These are phyloP conservation scores for Lasioglossum marginatum DNA, from an alignment of 2,888 invertebrate genomes.

Conservation along the genomic window DNA sequence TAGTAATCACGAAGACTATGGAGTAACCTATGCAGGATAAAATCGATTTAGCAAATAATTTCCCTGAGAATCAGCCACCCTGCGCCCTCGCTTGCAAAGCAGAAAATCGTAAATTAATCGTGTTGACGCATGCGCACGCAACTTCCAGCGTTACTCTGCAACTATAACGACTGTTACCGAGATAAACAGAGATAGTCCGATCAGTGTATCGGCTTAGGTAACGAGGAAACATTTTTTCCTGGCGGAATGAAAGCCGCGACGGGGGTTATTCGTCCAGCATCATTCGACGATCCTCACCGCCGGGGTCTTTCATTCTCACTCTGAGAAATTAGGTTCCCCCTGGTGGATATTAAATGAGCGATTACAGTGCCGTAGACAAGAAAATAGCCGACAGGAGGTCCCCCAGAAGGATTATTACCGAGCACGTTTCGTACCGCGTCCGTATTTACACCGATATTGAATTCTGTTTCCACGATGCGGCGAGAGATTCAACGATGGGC, in stretches of 20 bases:
- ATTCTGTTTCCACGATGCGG: conserved; percentile 49
- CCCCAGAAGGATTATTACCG: conserved; percentile 57
- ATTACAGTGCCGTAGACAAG: conserved; percentile 49
- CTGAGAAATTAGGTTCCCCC: conserved; percentile 44
- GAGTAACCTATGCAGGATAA: not conserved
- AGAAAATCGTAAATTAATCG: not conserved
- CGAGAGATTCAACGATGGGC: conserved; percentile 10
- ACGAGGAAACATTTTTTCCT: conserved; percentile 16
- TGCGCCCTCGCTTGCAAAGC: not conserved
- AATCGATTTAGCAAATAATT: not conserved
- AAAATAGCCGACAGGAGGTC: conserved; percentile 24
- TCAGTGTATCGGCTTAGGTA: not conserved
- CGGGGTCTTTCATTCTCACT: conserved; percentile 46
- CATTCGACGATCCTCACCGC: conserved; percentile 28
- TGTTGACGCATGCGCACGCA: not conserved
- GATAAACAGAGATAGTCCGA: not conserved
- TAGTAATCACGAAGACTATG: not conserved
- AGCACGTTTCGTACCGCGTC: conserved; percentile 5
- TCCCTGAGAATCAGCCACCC: not conserved
- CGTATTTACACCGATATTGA: conserved; percentile 62
- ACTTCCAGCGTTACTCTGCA: not conserved
- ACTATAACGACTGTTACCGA: not conserved
- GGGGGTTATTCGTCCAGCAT: not conserved
- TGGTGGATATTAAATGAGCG: conserved; percentile 63
- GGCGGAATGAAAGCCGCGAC: conserved; percentile 5